A percentile compares a stretch with the other conserved stretches of the same genome.
phyloP scores from a whole-genome alignment of 2,888 invertebrate species.

The Xestia xanthographa region DNA sequence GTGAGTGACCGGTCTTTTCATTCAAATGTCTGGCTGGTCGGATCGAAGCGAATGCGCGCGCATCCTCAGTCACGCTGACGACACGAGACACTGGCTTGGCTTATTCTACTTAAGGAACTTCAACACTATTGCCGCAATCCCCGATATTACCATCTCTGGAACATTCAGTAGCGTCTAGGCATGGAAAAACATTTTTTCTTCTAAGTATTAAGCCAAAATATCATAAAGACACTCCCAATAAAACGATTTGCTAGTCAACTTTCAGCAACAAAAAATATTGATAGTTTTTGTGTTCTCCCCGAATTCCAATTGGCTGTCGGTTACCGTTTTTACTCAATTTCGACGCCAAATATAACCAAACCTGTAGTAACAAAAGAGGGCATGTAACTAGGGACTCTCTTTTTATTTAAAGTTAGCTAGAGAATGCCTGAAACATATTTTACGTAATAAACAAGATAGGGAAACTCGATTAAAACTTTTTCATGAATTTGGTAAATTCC shows the following conservation, averaged over 20 bases:
- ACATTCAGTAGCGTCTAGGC: slow-evolving; percentile 2
- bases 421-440: slow-evolving; percentile 56
- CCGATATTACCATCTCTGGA: slow-evolving; percentile 36
- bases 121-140: slow-evolving; percentile 46
- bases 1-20: slow-evolving; percentile 83
- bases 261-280: slow-evolving; percentile 39
- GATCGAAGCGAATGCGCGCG: slow-evolving; percentile 89
- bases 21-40: slow-evolving; percentile 79
- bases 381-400: slow-evolving; percentile 6
- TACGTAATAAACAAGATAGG: slow-evolving; percentile 56
- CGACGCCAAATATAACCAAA: slow-evolving; percentile 27
- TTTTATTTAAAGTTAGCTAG: slow-evolving; percentile 25
- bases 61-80: slow-evolving; percentile 72
- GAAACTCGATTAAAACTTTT: slow-evolving; percentile 69
- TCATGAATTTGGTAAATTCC: slow-evolving; percentile 57
- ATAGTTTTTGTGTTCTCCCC: slow-evolving; percentile 29
- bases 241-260: slow-evolving; percentile 27
- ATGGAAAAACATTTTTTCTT: background rate
- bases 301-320: slow-evolving; percentile 28
- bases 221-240: slow-evolving; percentile 4
- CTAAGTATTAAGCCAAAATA: slow-evolving; percentile 4
- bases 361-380: background rate
- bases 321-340: slow-evolving; percentile 34
- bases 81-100: slow-evolving; percentile 68
- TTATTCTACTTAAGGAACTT: slow-evolving; percentile 69